These are phyloP conservation scores for Cephalopterus ornatus DNA, from an alignment of 2,113 vertebrate genomes.

Conservation along the genomic window DNA sequence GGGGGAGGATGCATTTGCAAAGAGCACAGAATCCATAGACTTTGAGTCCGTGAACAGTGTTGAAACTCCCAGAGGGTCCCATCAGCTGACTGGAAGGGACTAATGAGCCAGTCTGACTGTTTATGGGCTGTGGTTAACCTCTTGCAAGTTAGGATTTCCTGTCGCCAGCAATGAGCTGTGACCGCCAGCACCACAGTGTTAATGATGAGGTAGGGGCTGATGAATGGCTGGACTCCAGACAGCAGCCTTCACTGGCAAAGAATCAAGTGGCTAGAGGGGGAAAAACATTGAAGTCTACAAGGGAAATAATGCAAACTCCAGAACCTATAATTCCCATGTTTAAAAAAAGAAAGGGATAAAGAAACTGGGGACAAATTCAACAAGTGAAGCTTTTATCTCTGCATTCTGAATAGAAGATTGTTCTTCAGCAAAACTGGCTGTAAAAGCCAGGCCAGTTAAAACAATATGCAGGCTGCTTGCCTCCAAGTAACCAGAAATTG, in stretches of 20 bases:
- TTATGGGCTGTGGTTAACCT: conserved; percentile 66
- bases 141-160: conserved; percentile 70
- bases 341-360: conserved; percentile 63
- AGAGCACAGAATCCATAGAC: not conserved
- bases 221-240: conserved; percentile 70
- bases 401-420: conserved; percentile 73
- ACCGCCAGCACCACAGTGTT: conserved; percentile 64
- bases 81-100: conserved; percentile 35
- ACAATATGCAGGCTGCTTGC: conserved; percentile 70
- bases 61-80: conserved; percentile 44
- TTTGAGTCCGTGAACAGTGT: not conserved
- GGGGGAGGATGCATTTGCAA: not conserved
- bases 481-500: conserved; percentile 75
- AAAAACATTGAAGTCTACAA: conserved; percentile 68
- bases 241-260: conserved; percentile 64
- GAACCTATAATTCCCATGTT: conserved; percentile 76
- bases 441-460: conserved; percentile 76
- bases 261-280: conserved; percentile 57
- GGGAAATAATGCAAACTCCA: conserved; percentile 71
- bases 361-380: conserved; percentile 64
- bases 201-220: conserved; percentile 57
- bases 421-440: conserved; percentile 73
- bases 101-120: conserved; percentile 57
- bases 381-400: conserved; percentile 75
- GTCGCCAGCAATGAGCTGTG: conserved; percentile 65